Percentiles rank a stretch among this genome's conserved stretches.
These are phyloP conservation scores for Drosophila merina DNA, from an alignment of 2,888 invertebrate genomes.

Conservation along the genomic window DNA sequence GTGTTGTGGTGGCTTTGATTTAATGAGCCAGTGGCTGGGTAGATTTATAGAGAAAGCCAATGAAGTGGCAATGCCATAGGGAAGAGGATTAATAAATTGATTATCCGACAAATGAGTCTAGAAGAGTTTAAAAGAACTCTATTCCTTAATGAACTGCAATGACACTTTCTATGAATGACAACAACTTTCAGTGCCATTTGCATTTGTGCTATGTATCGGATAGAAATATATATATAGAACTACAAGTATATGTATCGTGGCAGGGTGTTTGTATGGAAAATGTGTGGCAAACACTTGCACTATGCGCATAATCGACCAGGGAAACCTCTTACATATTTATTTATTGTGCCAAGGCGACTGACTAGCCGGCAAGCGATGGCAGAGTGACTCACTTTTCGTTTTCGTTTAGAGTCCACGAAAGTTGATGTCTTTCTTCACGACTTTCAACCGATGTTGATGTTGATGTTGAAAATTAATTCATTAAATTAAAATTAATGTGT, in stretches of 20 bases:
- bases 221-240: constrained; percentile 16
- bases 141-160: constrained; percentile 34
- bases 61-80: constrained; percentile 15
- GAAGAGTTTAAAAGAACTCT: not conserved
- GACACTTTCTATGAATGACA: constrained; percentile 46
- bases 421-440: constrained; percentile 11
- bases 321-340: constrained; percentile 64
- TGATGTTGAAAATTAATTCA: constrained; percentile 64
- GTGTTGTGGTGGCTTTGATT: constrained; percentile 27
- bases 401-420: not conserved
- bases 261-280: constrained; percentile 24
- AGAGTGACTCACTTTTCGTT: constrained; percentile 25
- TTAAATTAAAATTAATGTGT: constrained; percentile 78
- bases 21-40: constrained; percentile 29
- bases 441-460: not conserved
- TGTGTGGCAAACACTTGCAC: constrained; percentile 65
- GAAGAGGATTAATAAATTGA: constrained; percentile 1
- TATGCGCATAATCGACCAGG: constrained; percentile 61
- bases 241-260: not conserved
- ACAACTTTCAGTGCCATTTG: constrained; percentile 23
- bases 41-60: constrained; percentile 22
- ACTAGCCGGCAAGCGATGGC: constrained; percentile 14
- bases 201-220: constrained; percentile 15
- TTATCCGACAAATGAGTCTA: not conserved
- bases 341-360: constrained; percentile 73